Percentiles rank a stretch among this genome's conserved stretches.
These are phyloP conservation scores for Chrysochloris asiatica DNA, from an alignment of 2,113 vertebrate genomes.

Conservation along the genomic window DNA sequence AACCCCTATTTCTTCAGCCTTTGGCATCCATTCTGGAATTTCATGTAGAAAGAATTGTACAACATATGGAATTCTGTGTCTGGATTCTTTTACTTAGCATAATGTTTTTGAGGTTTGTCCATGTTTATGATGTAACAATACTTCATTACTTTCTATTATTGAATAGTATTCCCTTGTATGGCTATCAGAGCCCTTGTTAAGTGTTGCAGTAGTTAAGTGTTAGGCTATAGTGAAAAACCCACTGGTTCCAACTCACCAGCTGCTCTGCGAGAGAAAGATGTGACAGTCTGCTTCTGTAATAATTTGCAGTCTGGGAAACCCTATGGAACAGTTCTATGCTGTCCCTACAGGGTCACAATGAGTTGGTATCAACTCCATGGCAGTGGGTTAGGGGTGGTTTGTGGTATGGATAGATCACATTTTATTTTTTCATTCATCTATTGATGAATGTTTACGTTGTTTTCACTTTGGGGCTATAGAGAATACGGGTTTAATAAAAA, in stretches of 20 bases:
- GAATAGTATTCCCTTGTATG: no score
- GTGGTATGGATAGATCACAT: background rate
- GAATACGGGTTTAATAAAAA: background rate
- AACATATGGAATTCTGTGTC: background rate
- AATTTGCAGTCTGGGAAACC: no score
- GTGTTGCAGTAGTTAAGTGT: no score
- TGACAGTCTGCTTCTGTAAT: no score
- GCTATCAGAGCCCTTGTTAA: no score
- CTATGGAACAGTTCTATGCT: no score
- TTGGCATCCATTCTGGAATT: background rate
- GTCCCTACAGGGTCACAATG: no score
- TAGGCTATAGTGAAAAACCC: no score
- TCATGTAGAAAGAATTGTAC: background rate
- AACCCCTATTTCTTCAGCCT: background rate
- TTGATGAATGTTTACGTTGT: background rate
- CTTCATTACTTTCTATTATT: slow-evolving; percentile 39
- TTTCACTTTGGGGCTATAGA: background rate
- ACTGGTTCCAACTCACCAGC: no score
- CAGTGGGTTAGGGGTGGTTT: background rate
- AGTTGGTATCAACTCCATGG: no score
- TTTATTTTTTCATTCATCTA: background rate
- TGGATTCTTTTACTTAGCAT: background rate
- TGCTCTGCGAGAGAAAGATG: no score
- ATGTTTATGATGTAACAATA: background rate
- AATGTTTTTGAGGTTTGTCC: background rate